These are phyloP conservation scores for Dasyurus viverrinus DNA, from an alignment of 2,113 vertebrate species.

Conservation along the genomic window DNA sequence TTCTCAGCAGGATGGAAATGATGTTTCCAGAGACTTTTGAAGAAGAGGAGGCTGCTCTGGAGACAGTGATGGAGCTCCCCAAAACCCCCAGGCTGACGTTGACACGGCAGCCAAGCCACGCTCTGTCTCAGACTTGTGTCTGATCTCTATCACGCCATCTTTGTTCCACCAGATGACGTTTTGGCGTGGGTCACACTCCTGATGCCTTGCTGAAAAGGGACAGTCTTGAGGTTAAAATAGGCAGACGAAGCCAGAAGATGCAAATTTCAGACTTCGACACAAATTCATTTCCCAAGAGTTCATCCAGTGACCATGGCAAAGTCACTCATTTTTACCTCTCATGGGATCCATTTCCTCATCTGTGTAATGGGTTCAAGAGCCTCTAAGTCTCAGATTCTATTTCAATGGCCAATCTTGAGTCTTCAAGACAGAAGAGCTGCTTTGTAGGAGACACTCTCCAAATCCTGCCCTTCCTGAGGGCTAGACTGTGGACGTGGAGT, in stretches of 20 bases:
- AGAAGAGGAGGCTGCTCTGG: slow-evolving; percentile 24
- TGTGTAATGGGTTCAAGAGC: neutral
- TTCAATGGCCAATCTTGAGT: neutral
- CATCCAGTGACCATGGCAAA: neutral
- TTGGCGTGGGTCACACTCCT: neutral
- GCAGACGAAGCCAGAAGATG: neutral
- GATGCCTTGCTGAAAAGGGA: slow-evolving; percentile 29
- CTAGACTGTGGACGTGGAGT: too few relatives aligned
- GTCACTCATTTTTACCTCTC: neutral
- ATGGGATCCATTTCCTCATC: neutral
- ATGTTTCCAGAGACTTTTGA: slow-evolving; percentile 28
- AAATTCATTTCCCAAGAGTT: slow-evolving; percentile 16
- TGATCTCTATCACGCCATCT: slow-evolving; percentile 36
- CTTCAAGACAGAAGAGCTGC: too few relatives aligned
- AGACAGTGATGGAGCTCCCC: slow-evolving; percentile 28
- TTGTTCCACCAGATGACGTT: neutral
- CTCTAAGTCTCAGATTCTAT: too few relatives aligned
- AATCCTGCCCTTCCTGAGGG: too few relatives aligned
- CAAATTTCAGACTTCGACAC: slow-evolving; percentile 22
- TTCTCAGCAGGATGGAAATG: slow-evolving; percentile 31
- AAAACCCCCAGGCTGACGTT: neutral
- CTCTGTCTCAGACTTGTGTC: slow-evolving; percentile 27
- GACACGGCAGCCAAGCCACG: neutral
- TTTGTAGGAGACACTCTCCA: too few relatives aligned
- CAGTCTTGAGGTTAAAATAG: neutral